Base-by-base conservation (phyloP, 1,140 invertebrate species). In the Drosophila ficusphila region DNA sequence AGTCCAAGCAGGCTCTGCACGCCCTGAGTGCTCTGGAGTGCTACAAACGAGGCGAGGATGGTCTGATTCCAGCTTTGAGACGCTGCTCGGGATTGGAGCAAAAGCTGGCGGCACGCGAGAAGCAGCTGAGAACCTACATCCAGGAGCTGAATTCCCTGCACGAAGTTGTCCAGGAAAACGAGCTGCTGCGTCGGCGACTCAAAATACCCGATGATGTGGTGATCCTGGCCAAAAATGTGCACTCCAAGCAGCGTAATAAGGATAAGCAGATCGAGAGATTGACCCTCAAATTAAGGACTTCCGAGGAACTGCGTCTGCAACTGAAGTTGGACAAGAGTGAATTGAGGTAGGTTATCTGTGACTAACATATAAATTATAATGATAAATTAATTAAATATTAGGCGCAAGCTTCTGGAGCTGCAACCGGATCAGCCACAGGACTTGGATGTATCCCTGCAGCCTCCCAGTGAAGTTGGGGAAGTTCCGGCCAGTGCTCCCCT, bases 191-290 rank as follows among this genome's bases (percentile, higher is more conserved):
- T 2, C 70, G 77, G 0, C 64, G 76, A 0, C 67, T 91, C 0
- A 74, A 91, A 21, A 91, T 91, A 3, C 89, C 90, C 4, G 89
- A 91, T 6, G 90, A 91, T 58, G 89, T 76, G 14, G 61, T 89
- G 1, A 79, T 91, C 11, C 25, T 79, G 9, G 73, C 89, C 16
- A 91, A 89, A 38, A 79, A 91, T 33, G 47, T 79, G 2, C 49
- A 73, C 0, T 78, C 91, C 31, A 91, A 91, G 53, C 81, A 91
- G 36, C 72, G 88, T 7, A 91, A 72, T 41, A 91, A 91, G 57
- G 91, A 91, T 23, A 91, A 91, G 38, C 88, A 90, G 34, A 91
- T 91, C 4, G 91, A 91, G 44, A 54, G 90, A 11, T 38, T 91
- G 4, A 86, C 62, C 2, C 67, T 91, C 0, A 91, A 91, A 36